Conservation (phyloP, 2,113 vertebrate species). For the Microtus ochrogaster region DNA sequence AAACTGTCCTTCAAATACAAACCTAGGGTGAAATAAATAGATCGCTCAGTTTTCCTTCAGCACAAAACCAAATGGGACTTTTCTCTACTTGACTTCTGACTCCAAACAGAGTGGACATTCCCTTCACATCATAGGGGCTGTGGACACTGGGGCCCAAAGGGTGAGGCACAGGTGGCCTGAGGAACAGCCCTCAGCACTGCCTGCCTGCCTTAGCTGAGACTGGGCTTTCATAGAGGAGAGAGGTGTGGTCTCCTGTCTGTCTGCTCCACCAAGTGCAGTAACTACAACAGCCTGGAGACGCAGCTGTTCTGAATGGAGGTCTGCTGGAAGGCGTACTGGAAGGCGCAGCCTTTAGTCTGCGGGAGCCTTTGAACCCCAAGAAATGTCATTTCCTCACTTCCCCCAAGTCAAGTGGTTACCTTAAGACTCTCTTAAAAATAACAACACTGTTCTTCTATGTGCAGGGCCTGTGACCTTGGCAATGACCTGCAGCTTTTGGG, state of each 20-base stretch:
- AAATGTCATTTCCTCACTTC: neutral
- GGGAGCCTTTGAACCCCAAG: neutral
- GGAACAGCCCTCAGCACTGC: neutral
- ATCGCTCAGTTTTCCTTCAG: neutral
- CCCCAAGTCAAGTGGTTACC: neutral
- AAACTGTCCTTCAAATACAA: neutral
- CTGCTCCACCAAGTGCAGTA: neutral
- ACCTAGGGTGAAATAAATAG: neutral
- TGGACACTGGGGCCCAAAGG: fast-evolving
- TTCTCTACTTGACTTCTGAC: neutral
- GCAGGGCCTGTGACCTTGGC: neutral
- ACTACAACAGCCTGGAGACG: neutral
- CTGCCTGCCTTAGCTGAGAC: neutral
- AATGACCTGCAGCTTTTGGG: neutral
- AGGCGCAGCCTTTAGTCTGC: constrained; percentile 16
- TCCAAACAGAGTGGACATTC: neutral
- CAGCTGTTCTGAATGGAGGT: neutral
- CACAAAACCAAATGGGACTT: neutral
- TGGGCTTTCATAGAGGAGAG: fast-evolving
- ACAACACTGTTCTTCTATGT: neutral
- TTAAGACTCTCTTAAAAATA: neutral
- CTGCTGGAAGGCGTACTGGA: neutral
- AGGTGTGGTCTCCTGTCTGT: neutral
- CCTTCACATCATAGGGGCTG: fast-evolving
- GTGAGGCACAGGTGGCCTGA: fast-evolving